Evolutionary conservation across 2,888 invertebrate genomes (phyloP).

Genomic region (Caenorhabditis panamensis): DNA sequence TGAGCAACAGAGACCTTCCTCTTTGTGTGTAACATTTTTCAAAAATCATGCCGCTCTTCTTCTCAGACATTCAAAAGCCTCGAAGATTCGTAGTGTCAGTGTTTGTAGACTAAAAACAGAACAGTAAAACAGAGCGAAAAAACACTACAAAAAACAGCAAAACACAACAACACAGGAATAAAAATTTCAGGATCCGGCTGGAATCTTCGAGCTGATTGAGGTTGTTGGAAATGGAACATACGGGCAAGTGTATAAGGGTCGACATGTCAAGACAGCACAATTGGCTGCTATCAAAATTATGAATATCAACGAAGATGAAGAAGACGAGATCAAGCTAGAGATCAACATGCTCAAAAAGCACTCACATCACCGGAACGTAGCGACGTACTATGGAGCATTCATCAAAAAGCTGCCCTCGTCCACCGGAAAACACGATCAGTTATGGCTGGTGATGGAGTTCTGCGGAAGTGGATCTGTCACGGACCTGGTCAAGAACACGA

Average conservation of each 20-base stretch:
- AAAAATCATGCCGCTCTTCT: slow-evolving; percentile 45
- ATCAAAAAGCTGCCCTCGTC: slow-evolving; percentile 91
- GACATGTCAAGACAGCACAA: slow-evolving; percentile 99
- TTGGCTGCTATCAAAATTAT: slow-evolving; percentile 99
- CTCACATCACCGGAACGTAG: slow-evolving; percentile 98
- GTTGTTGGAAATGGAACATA: slow-evolving; percentile 99
- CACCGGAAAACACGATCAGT: slow-evolving; percentile 96
- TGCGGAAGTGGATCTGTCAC: slow-evolving; percentile 99
- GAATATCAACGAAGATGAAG: slow-evolving; percentile 99
- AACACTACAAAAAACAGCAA: slow-evolving; percentile 5
- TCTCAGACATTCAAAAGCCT: slow-evolving; percentile 14
- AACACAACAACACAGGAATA: slow-evolving; percentile 13
- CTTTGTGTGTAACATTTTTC: slow-evolving; percentile 47
- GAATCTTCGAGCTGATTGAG: slow-evolving; percentile 99
- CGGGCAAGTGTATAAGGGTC: slow-evolving; percentile 99
- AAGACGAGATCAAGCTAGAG: slow-evolving; percentile 99
- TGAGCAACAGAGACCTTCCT: slow-evolving; percentile 19
- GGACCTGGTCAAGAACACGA: slow-evolving; percentile 98
- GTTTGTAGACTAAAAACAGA: too few species aligned
- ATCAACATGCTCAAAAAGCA: slow-evolving; percentile 99
- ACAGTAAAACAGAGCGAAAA: background rate
- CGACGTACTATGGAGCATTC: slow-evolving; percentile 99
- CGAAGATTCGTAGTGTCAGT: too few species aligned
- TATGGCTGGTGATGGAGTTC: slow-evolving; percentile 99
- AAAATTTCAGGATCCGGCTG: slow-evolving; percentile 94